A percentile compares a stretch with the other conserved stretches of the same genome.
phyloP scores from a whole-genome alignment of 2,113 vertebrate genomes.

The Pelusios castaneus region DNA sequence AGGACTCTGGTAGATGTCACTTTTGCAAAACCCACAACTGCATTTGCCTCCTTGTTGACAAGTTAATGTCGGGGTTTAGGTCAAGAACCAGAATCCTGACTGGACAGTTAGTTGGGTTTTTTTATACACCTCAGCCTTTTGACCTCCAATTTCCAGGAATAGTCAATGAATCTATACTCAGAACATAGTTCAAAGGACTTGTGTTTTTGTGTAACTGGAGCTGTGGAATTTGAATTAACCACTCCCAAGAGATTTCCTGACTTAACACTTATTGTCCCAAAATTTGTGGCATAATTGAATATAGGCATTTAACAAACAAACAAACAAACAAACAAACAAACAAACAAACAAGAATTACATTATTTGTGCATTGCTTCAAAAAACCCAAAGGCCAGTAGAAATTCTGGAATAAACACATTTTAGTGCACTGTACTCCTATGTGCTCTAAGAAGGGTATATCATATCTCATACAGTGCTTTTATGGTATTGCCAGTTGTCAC shows the following conservation, averaged over 20 bases:
- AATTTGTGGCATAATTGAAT: not conserved
- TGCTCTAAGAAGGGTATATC: no score
- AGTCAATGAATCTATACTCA: not conserved
- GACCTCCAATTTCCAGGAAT: not conserved
- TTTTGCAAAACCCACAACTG: no score
- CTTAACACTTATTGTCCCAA: not conserved
- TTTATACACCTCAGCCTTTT: not conserved
- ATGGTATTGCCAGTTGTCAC: no score
- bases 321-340: no score
- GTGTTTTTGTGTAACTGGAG: not conserved
- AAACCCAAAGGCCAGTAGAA: not conserved
- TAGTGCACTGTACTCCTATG: not conserved
- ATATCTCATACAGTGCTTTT: no score
- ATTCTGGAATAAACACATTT: not conserved
- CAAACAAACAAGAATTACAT: no score
- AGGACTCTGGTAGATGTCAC: no score
- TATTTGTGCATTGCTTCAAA: not conserved
- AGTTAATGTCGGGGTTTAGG: no score
- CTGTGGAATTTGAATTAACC: not conserved
- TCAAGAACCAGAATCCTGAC: no score
- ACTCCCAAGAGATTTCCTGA: not conserved
- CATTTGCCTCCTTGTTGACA: no score
- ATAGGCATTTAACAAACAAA: not conserved
- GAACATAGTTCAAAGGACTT: not conserved
- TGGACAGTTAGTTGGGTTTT: not conserved